These are phyloP conservation scores for Steinernema khuongi DNA, from an alignment of 1,140 invertebrate genomes.

Conservation along the genomic window DNA sequence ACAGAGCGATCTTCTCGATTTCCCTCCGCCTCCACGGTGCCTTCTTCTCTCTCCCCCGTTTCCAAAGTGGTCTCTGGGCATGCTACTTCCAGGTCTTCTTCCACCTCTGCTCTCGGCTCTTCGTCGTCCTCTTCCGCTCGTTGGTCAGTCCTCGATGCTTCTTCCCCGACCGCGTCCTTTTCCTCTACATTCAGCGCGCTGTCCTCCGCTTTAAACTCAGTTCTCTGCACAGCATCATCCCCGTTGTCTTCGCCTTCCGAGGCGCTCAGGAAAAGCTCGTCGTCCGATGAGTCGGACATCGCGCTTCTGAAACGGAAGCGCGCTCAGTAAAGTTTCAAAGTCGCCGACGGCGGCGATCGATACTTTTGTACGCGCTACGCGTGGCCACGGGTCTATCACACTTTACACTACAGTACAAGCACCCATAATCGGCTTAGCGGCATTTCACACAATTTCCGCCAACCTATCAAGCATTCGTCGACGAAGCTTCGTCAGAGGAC, in stretches of 20 bases:
- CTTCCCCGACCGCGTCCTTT: too few relatives aligned
- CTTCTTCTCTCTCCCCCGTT: too few relatives aligned
- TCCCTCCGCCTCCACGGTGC: too few relatives aligned
- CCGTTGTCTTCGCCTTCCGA: constrained; percentile 27
- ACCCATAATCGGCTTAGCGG: not conserved
- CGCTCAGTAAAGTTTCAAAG: too few relatives aligned
- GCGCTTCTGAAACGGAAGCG: too few relatives aligned
- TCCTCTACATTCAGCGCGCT: too few relatives aligned
- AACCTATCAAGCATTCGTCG: too few relatives aligned
- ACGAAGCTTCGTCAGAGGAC: too few relatives aligned
- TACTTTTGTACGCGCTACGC: not conserved
- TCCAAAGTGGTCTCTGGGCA: too few relatives aligned
- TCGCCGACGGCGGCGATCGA: not conserved
- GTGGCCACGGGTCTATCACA: not conserved
- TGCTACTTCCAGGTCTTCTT: too few relatives aligned
- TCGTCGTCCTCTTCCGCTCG: not conserved
- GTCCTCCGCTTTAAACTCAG: not conserved
- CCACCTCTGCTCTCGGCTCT: not conserved
- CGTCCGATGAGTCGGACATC: constrained; percentile 15
- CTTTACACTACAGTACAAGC: not conserved
- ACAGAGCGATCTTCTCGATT: not conserved
- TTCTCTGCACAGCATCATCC: not conserved
- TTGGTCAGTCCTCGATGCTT: too few relatives aligned
- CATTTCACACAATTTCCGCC: too few relatives aligned
- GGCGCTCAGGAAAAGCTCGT: constrained; percentile 28